Base-by-base conservation (phyloP, 2,113 vertebrate genomes). In the Nannospalax galili region DNA sequence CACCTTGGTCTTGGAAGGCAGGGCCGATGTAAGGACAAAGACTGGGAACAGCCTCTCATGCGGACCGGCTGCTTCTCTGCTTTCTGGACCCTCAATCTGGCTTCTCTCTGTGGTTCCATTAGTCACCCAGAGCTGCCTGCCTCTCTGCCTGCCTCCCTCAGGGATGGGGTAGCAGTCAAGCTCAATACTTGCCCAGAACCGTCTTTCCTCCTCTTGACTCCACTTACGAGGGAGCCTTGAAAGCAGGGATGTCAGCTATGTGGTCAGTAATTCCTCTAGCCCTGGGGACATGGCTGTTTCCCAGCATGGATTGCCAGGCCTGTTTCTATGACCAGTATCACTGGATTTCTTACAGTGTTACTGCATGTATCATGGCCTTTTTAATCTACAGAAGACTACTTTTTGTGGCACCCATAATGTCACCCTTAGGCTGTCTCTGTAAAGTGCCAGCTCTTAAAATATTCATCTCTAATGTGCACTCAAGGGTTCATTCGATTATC, bases 371-470 rank as follows among this genome's bases (percentile, higher is more conserved):
- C 19, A 58, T 80, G 95, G 90, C 85, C 90, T 96, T 87, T 96
- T 96, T 93, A 92, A 90, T 70, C 70, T 90, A 35, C 52, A 0
- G 72, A 96, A 97, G 48, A 84, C 81, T 90, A 69, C 62, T 45
- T 89, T 93, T 92, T 84, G 96, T 88, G 93, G 81, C 93, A 95
- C 35, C 84, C 62, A 2, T 95, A 96, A 96, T 93, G 52, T 1
- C 12, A 65, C 86, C 73, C 75, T 97, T 93, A 92, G 95, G 88
- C 35, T 88, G 65, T 95, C 69, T 96, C 60, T 97, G 87, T 94
- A 87, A 97, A 97, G 97, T 82, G 93, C 72, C 91, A 81, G 90
- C 80, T 92, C 58, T 97, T 98, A 97, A 98, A 98, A 97, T 94
- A 97, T 98, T 97, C 94, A 98, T 93, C 97, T 93, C 40, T 97